phyloP scores from a whole-genome alignment of 2,113 vertebrate genomes.

The Myanophis thanlyinensis region DNA sequence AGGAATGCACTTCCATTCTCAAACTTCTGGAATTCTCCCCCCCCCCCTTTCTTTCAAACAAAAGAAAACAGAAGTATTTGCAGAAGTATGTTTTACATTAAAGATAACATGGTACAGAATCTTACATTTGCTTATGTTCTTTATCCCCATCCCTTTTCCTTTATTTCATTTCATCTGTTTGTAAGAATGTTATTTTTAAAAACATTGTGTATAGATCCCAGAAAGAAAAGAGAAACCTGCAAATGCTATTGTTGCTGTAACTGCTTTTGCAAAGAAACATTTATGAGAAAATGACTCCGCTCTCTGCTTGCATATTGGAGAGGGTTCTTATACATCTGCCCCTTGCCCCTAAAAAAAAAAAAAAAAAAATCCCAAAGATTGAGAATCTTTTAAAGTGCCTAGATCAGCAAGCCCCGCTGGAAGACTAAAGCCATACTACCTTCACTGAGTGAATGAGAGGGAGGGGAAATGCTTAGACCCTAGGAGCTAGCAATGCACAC shows the following conservation, averaged over 20 bases:
- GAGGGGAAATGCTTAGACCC: background rate
- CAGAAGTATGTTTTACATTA: background rate
- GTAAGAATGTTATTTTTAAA: background rate
- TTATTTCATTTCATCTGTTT: background rate
- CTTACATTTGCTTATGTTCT: background rate
- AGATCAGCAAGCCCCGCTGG: background rate
- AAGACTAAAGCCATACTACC: background rate
- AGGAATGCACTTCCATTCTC: background rate
- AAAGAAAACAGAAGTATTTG: background rate
- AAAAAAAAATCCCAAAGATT: background rate
- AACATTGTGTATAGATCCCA: background rate
- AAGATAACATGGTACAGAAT: background rate
- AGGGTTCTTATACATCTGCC: background rate
- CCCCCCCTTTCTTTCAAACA: background rate
- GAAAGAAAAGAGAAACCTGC: background rate
- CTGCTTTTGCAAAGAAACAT: background rate
- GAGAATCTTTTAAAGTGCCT: background rate
- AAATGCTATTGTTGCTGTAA: background rate
- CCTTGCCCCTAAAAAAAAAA: background rate
- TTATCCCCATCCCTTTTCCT: background rate
- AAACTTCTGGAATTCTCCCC: background rate
- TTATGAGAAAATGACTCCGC: background rate
- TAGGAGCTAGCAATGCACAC: constrained; percentile 35
- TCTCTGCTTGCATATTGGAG: background rate
- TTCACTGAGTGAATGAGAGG: background rate